Evolutionary conservation across 1,140 invertebrate genomes (phyloP).

Genomic region (Trichonephila inaurata): DNA sequence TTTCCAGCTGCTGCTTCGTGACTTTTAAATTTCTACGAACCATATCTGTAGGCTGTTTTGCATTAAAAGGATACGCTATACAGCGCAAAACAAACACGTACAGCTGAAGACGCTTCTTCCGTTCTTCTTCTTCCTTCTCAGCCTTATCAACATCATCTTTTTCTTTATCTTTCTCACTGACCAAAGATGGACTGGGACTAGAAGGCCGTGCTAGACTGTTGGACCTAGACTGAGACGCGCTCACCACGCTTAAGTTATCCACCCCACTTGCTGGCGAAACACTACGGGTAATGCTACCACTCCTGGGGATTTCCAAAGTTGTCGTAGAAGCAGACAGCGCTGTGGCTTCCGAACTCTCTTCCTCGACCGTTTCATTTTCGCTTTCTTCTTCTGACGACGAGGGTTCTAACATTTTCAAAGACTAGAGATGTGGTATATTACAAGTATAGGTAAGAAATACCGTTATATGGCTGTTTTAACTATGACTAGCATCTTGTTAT

Average conservation of each 20-base stretch:
- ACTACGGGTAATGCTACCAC: slow-evolving; percentile 76
- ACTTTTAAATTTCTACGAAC: slow-evolving; percentile 95
- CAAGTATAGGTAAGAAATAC: slow-evolving; percentile 28
- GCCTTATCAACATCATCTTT: slow-evolving; percentile 76
- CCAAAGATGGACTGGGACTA: slow-evolving; percentile 90
- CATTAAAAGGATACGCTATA: slow-evolving; percentile 99
- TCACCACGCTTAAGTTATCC: slow-evolving; percentile 81
- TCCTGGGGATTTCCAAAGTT: slow-evolving; percentile 74
- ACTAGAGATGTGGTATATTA: slow-evolving; percentile 10
- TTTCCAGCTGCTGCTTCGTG: slow-evolving; percentile 96
- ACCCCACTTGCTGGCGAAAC: slow-evolving; percentile 80
- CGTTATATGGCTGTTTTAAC: neutral
- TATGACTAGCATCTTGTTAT: slow-evolving; percentile 45
- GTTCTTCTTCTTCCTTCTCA: slow-evolving; percentile 84
- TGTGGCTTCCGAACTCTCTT: slow-evolving; percentile 77
- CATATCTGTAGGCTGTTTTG: slow-evolving; percentile 99
- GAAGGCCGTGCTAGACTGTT: slow-evolving; percentile 87
- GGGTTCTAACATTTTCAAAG: slow-evolving; percentile 82
- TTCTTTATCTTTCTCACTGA: slow-evolving; percentile 82
- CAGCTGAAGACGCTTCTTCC: slow-evolving; percentile 94
- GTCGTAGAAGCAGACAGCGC: slow-evolving; percentile 72
- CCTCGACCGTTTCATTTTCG: slow-evolving; percentile 79
- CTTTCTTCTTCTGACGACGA: slow-evolving; percentile 83
- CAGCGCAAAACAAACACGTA: slow-evolving; percentile 99
- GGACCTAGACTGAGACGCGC: slow-evolving; percentile 80